Conservation (phyloP, 2,888 invertebrate species). For the Sarcophaga variegata region DNA sequence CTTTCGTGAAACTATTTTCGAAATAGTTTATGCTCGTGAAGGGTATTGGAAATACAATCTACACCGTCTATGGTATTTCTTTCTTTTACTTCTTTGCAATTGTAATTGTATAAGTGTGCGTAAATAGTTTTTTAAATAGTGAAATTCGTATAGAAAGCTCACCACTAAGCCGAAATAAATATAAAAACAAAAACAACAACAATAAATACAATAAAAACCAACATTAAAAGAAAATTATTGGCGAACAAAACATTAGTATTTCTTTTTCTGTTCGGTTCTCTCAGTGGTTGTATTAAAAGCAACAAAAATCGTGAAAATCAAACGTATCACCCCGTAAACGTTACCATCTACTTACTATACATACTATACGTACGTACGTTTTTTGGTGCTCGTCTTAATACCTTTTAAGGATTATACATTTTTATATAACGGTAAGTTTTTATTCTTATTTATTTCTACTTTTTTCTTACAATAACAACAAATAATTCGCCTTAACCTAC, state of each 20-base stretch:
- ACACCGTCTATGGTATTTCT: too few relatives aligned
- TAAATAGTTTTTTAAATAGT: too few relatives aligned
- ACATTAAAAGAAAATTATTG: neutral
- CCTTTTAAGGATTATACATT: slow-evolving; percentile 36
- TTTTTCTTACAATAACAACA: neutral
- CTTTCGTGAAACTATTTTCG: too few relatives aligned
- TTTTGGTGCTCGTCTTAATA: slow-evolving; percentile 9
- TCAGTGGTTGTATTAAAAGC: neutral
- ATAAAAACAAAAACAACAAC: slow-evolving; percentile 19
- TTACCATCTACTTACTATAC: neutral
- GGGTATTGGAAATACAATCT: too few relatives aligned
- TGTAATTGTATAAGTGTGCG: too few relatives aligned
- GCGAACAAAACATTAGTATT: too few relatives aligned
- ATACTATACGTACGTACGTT: neutral
- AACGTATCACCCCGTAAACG: neutral
- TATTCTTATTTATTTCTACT: neutral
- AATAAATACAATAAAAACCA: neutral
- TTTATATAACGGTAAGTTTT: slow-evolving; percentile 43
- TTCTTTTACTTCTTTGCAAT: too few relatives aligned
- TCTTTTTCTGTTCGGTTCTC: too few relatives aligned
- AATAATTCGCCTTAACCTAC: slow-evolving; percentile 50
- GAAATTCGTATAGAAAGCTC: too few relatives aligned
- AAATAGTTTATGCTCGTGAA: too few relatives aligned
- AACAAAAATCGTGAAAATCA: neutral
- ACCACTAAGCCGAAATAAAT: too few relatives aligned